Base-by-base conservation (phyloP, 2,113 vertebrate species). In the Fukomys damarensis region DNA sequence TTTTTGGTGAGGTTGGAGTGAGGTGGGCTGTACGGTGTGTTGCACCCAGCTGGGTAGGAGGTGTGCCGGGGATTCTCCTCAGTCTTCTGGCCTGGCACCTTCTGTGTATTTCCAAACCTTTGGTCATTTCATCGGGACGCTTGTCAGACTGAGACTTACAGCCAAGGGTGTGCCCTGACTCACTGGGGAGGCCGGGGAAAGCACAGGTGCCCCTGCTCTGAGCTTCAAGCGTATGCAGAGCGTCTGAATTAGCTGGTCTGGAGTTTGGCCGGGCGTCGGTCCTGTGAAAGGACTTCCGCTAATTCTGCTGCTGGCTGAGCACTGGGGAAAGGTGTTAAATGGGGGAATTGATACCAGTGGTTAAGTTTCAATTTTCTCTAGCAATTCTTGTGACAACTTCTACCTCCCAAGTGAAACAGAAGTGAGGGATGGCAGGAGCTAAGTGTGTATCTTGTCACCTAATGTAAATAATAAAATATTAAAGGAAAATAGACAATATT, bases 401-500 rank as follows among this genome's bases (percentile, higher is more conserved):
- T 1, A 13, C 35, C 43, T 66, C 59, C 56, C 43, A 52, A 28
- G 1, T 35, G 43, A 76, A 86, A 86, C 35, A 32, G 56, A 83
- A 81, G 61, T 35, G n/a, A 81, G 61, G 28, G 20, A 26, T 19
- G 10, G 38, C 46, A 52, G 38, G 81, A 49, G 13, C 14, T 38
- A 77, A 58, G 76, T 7, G 14, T 61, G 3, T 46, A 8, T 54
- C 8, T 52, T 14, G 35, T 32, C 26, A 41, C 22, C 17, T 61
- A 63, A 65, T 26, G n/a, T 89, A 95, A 90, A 66, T 46, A 81
- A 58, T 70, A 58, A 76, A n/a, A n/a, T 81, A 66, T 20, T 68
- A 16, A 93, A 96, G 81, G 32, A 49, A 63, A 54, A 9, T 65
- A 35, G 24, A 38, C 32, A 35, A 46, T 30, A 58, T 66, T 70